Base-by-base conservation (phyloP, 2,113 vertebrate genomes). In the Chinchilla lanigera region DNA sequence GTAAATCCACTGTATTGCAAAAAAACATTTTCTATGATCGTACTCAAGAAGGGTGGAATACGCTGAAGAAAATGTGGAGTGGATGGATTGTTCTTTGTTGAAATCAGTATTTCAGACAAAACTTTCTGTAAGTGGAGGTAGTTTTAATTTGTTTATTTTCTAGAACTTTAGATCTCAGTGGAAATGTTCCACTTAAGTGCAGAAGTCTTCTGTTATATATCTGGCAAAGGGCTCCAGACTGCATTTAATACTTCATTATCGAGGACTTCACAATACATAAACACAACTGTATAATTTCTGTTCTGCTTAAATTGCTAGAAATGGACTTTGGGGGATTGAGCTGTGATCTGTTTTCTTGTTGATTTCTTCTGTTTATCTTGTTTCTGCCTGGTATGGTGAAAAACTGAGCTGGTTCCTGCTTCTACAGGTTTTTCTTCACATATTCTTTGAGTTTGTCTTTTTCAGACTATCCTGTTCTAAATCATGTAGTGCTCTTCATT, bases 91-190 rank as follows among this genome's bases (percentile, higher is more conserved):
- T 41, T 82, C 13, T 92, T 77, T 69, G 17, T 73, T 38, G n/a
- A 86, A 86, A 30, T 12, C 8, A 30, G 75, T 28, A 73, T 47
- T 78, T 54, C 20, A 73, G 47, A 50, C 1, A 26, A 54, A 28
- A 61, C 0, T 56, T 93, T 96, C 81, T 86, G 24, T 90, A 82
- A 90, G 44, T 33, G 8, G 24, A 17, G 86, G 47, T 14, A 38
- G 5, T 56, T 84, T 69, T 78, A 50, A 93, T 93, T 93, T 90
- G 13, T 94, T 85, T 56, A 47, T 47, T 67, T 92, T 84, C 5
- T 77, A 58, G 35, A 90, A 54, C 54, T 24, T 87, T 83, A 50
- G 47, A 28, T 58, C 33, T 52, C 38, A 58, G 44, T 22, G n/a
- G 67, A 69, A 84, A 33, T 5, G 61, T 86, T 41, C 13, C 24